phyloP scores from a whole-genome alignment of 2,113 vertebrate species.

The Excalfactoria chinensis region DNA sequence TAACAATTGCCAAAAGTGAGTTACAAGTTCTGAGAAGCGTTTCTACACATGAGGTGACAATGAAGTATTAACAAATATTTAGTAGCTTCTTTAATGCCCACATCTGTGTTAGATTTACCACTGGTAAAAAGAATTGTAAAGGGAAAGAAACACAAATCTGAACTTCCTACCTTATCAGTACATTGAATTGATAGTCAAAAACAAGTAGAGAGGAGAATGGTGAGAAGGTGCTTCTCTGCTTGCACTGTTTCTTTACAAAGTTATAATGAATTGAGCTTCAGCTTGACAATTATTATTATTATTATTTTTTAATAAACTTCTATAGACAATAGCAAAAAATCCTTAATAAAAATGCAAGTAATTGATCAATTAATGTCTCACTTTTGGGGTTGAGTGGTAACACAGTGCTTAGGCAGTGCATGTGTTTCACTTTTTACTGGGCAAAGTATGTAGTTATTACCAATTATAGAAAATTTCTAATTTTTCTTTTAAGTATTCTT shows the following conservation, averaged over 20 bases:
- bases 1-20: background rate
- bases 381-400: background rate
- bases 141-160: background rate
- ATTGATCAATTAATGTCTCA: slow-evolving; percentile 23
- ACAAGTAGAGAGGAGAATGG: background rate
- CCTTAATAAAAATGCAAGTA: slow-evolving; percentile 22
- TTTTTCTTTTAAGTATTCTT: slow-evolving; percentile 30
- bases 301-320: background rate
- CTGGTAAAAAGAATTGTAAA: background rate
- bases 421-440: background rate
- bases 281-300: background rate
- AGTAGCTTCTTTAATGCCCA: background rate
- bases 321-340: background rate
- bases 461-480: slow-evolving; percentile 8
- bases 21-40: background rate
- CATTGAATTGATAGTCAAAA: background rate
- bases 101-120: background rate
- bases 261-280: background rate
- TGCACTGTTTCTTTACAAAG: background rate
- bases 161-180: background rate
- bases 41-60: background rate
- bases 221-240: background rate
- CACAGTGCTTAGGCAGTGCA: background rate
- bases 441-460: background rate
- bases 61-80: background rate